These are phyloP conservation scores for Cerastis rubricosa DNA, from an alignment of 2,888 invertebrate species.

Conservation along the genomic window DNA sequence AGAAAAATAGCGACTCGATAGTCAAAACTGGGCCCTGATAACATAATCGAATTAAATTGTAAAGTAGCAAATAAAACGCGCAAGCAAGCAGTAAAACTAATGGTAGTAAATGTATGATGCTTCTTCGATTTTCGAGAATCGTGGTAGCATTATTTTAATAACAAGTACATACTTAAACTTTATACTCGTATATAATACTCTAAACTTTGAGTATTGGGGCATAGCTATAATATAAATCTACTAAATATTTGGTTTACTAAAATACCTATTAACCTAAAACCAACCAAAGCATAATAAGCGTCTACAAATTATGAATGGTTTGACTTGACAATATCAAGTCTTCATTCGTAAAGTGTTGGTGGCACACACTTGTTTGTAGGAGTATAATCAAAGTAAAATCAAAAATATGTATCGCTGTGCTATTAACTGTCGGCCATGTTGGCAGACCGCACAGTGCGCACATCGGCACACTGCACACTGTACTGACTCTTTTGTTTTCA, in stretches of 20 bases:
- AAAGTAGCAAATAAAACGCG: no score
- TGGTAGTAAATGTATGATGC: neutral
- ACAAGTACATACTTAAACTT: neutral
- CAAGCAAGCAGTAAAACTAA: neutral
- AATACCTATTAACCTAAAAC: no score
- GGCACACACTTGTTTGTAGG: slow-evolving; percentile 5
- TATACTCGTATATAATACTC: no score
- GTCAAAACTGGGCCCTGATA: neutral
- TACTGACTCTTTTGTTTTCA: slow-evolving; percentile 43
- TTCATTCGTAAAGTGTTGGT: neutral
- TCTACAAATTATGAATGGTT: slow-evolving; percentile 3
- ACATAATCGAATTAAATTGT: neutral
- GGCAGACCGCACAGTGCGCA: neutral
- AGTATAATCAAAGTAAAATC: slow-evolving; percentile 25
- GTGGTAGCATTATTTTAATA: neutral
- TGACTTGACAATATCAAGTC: neutral
- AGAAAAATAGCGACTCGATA: neutral
- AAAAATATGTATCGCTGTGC: slow-evolving; percentile 1
- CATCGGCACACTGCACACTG: slow-evolving; percentile 2
- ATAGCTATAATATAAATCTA: neutral
- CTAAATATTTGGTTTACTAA: neutral
- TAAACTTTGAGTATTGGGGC: neutral
- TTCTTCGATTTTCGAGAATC: neutral
- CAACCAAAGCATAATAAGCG: neutral
- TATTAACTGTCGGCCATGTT: slow-evolving; percentile 10